Evolutionary conservation across 37 sponge, comb jelly and placozoan species (phyloP), one percentile per base, ranked within the genome.

Genomic region (Lycopodina hypogea): DNA sequence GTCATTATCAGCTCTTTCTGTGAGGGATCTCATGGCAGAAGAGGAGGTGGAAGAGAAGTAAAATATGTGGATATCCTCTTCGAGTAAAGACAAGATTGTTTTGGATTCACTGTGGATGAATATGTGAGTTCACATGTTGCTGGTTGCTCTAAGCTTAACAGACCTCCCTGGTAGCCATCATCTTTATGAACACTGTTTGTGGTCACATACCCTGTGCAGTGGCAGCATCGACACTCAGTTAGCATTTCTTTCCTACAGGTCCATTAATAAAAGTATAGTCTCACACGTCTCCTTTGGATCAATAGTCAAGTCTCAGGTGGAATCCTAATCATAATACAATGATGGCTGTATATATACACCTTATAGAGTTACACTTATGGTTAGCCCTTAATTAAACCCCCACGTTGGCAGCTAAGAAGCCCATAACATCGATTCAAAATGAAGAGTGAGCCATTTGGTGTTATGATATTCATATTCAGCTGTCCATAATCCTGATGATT

Each of bases 401-500:
- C 42, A 76, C 62, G 22, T 33, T 35, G 57, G 11, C 61, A 12
- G 42, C 26, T 38, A 76, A 41, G 42, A 76, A 76, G 42, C 21
- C 42, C 38, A 30, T 76, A 7, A 3, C 60, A 29, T 50, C 51
- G 52, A 78, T 67, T 36, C 74, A 89, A 77, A 80, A 84, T 42
- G 90, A 89, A 75, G 85, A 89, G 68, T 45, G 37, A 50, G 90
- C 90, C 23, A 89, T 84, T n/a, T 37, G 4, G 71, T 69, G 55
- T 51, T 89, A 34, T 64, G 80, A 48, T 19, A n/a, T 9, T 26
- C 80, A 17, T 89, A 89, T 48, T 62, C 38, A 19, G 51, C 73
- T 15, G 34, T 15, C 32, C 71, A 62, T 64, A 84, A 84, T 56
- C 67, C 90, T 59, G 85, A 84, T 30, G 90, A 89, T 67, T 84